phyloP scores from a whole-genome alignment of 1,140 invertebrate genomes.

The Drosophila quadrilineata region DNA sequence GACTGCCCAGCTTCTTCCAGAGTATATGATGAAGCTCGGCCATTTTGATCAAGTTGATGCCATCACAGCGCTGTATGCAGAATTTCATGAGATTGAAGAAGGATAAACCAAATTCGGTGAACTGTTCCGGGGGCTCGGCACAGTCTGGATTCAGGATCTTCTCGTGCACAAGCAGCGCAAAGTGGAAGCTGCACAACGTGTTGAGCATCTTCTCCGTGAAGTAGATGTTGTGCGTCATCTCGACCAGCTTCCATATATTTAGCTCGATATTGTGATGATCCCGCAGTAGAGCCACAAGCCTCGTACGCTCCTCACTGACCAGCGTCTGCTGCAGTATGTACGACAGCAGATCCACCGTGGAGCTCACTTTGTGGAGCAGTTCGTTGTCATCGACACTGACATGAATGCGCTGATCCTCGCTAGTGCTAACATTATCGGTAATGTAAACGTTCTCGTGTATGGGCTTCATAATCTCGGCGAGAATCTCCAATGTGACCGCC shows the following conservation, averaged over 20 bases:
- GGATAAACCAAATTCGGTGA: constrained; percentile 71
- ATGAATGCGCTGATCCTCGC: constrained; percentile 55
- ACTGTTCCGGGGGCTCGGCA: constrained; percentile 52
- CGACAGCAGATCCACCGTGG: constrained; percentile 82
- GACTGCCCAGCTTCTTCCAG: constrained; percentile 69
- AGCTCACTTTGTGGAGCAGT: constrained; percentile 82
- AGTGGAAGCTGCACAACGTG: constrained; percentile 55
- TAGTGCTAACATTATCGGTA: constrained; percentile 39
- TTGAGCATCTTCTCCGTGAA: constrained; percentile 60
- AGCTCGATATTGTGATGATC: constrained; percentile 60
- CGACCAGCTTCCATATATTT: constrained; percentile 72
- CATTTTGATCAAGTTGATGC: constrained; percentile 69
- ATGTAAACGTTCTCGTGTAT: constrained; percentile 81
- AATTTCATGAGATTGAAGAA: constrained; percentile 83
- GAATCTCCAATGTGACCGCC: constrained; percentile 82
- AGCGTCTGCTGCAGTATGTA: constrained; percentile 75
- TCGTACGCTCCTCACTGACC: constrained; percentile 61
- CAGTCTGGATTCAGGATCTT: constrained; percentile 54
- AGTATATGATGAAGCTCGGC: constrained; percentile 79
- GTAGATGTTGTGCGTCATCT: constrained; percentile 67
- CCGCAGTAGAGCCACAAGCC: constrained; percentile 52
- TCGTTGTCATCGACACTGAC: constrained; percentile 82
- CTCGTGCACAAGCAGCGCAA: constrained; percentile 63
- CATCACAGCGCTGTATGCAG: constrained; percentile 81
- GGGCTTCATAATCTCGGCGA: constrained; percentile 82